Evolutionary conservation across 2,797 vertebrate genomes (phyloP).

Genomic region (Pelobates cultripes): DNA sequence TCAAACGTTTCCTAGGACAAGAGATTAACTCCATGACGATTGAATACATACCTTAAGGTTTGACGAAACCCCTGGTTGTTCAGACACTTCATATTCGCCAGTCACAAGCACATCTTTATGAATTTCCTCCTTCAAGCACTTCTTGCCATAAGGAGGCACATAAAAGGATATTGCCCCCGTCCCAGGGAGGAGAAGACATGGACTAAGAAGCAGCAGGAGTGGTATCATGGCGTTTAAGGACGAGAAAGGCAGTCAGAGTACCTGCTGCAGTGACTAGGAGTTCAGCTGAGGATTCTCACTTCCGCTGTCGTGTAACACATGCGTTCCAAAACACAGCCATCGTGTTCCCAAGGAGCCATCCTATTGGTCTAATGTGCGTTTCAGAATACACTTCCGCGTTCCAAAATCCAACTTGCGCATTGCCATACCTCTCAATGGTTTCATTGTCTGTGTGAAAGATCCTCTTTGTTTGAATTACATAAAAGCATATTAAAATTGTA

Average conservation of each 20-base stretch:
- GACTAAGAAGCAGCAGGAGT: slow-evolving; percentile 29
- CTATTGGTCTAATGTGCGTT: not conserved
- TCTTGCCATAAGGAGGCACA: slow-evolving; percentile 38
- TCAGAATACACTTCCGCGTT: not conserved
- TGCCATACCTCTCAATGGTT: too few relatives aligned
- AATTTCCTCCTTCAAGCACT: slow-evolving; percentile 60
- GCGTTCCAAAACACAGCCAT: not conserved
- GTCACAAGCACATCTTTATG: slow-evolving; percentile 60
- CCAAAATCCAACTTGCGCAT: not conserved
- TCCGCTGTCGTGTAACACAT: slow-evolving; percentile 34
- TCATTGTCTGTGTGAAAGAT: too few relatives aligned
- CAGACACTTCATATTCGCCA: slow-evolving; percentile 57
- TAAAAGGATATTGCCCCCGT: slow-evolving; percentile 49
- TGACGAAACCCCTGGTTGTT: slow-evolving; percentile 46
- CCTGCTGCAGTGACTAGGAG: not conserved
- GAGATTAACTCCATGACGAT: too few relatives aligned
- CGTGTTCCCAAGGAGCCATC: not conserved
- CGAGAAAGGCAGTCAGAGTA: not conserved
- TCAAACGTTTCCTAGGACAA: too few relatives aligned
- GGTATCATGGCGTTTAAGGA: not conserved
- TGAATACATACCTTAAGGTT: slow-evolving; percentile 49
- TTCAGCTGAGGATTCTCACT: not conserved
- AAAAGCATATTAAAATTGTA: too few relatives aligned
- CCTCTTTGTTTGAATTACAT: too few relatives aligned
- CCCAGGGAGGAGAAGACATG: not conserved